Evolutionary conservation across 2,888 invertebrate species (phyloP).

Genomic region (Drosophila picticornis): DNA sequence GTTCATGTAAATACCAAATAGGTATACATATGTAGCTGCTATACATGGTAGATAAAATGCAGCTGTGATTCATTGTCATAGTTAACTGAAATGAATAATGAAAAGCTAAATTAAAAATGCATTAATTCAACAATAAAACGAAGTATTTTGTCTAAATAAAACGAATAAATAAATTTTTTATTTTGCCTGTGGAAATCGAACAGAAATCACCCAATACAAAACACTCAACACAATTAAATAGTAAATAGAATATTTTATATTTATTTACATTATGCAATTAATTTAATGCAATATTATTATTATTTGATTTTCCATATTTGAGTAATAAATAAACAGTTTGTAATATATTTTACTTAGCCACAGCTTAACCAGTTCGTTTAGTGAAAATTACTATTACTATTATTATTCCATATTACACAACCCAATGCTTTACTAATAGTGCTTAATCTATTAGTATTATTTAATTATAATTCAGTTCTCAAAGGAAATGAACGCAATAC

Average conservation of each 20-base stretch:
- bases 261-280: neutral
- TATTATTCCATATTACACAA: neutral
- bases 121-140: neutral
- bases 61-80: neutral
- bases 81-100: neutral
- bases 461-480: neutral
- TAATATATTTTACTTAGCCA: neutral
- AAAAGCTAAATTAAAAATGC: neutral
- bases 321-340: too few species aligned
- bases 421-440: neutral
- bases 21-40: too few species aligned
- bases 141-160: neutral
- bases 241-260: neutral
- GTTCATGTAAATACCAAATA: constrained; percentile 21
- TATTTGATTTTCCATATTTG: too few species aligned
- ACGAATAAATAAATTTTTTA: neutral
- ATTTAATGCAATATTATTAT: neutral
- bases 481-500: neutral
- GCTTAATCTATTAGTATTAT: neutral
- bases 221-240: neutral
- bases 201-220: neutral
- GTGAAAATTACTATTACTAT: neutral
- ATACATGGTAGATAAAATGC: neutral
- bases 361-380: neutral
- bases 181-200: neutral